phyloP scores from a whole-genome alignment of 2,888 invertebrate species.

The Mimachlamys varia region DNA sequence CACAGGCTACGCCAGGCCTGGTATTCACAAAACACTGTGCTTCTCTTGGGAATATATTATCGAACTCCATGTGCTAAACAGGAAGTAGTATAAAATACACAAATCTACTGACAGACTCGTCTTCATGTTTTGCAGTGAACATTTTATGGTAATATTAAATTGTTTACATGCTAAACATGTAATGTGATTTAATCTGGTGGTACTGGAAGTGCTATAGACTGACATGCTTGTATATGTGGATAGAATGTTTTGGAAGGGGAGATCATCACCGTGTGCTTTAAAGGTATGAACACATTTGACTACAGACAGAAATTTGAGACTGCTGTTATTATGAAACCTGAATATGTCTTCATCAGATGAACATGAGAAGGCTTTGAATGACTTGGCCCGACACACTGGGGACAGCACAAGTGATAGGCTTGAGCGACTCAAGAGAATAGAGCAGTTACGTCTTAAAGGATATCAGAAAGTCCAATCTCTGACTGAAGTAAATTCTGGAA shows the following conservation, averaged over 20 bases:
- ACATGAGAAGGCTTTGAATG: neutral
- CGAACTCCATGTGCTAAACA: neutral
- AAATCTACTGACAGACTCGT: neutral
- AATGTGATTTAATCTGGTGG: neutral
- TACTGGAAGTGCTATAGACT: neutral
- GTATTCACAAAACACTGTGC: neutral
- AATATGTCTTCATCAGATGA: neutral
- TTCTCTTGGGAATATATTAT: neutral
- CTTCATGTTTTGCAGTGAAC: neutral
- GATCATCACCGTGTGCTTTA: neutral
- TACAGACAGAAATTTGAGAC: neutral
- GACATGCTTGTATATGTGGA: slow-evolving; percentile 49
- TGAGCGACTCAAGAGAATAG: slow-evolving; percentile 28
- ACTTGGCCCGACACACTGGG: neutral
- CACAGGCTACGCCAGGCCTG: neutral
- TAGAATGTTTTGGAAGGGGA: slow-evolving; percentile 46
- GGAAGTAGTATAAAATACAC: slow-evolving; percentile 23
- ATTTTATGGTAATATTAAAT: neutral
- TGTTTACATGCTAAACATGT: neutral
- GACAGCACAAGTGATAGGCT: neutral
- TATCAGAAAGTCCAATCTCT: slow-evolving; percentile 7
- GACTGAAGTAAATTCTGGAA: neutral
- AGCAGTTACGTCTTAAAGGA: neutral
- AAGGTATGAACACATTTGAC: neutral
- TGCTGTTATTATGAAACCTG: neutral